Evolutionary conservation across 2,797 vertebrate genomes (phyloP), one percentile per base, ranked within the genome.

Genomic region (Fundulus diaphanus): DNA sequence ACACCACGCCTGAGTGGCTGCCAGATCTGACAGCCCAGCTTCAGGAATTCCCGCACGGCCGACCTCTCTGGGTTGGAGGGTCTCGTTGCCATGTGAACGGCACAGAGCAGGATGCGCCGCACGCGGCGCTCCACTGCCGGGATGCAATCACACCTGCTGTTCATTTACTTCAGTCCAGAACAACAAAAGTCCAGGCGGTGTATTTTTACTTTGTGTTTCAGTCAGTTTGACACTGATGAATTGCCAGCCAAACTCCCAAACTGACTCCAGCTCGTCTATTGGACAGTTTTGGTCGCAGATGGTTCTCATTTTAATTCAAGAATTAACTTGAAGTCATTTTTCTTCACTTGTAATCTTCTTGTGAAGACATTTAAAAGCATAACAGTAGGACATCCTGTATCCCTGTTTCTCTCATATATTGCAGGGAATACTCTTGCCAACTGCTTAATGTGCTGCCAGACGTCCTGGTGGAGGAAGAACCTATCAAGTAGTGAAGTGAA

Each of bases 1-100:
- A 74, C 73, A 61, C n/a, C 15, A 79, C 73, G 82, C 84, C 85
- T 95, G 90, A 94, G 88, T 86, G 89, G 83, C 85, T 93, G 78
- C 87, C 51, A 82, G 74, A 79, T 86, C 89, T 90, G 93, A 94
- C 89, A 93, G 88, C 42, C 82, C 83, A 85, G 88, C 69, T 93
- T 95, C 84, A 85, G 74, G 68, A 88, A 92, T 82, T 94, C 91
- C 88, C 82, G 59, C 7, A 76, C 80, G 91, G 63, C 86, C 52
- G 89, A 77, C 76, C 78, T 88, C 89, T 87, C 78, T 83, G 90
- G 83, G 87, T 78, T 91, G 78, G 83, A 91, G 89, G 88, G 86
- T 80, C 82, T 88, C 76, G 86, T 92, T 96, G 90, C 90, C 89
- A 90, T 88, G 92, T 83, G 84, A 96, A 93, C 85, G 12, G 80